A percentile compares a stretch with the other conserved stretches of the same genome.
phyloP scores from a whole-genome alignment of 2,113 vertebrate species.

The Silurus glanis region DNA sequence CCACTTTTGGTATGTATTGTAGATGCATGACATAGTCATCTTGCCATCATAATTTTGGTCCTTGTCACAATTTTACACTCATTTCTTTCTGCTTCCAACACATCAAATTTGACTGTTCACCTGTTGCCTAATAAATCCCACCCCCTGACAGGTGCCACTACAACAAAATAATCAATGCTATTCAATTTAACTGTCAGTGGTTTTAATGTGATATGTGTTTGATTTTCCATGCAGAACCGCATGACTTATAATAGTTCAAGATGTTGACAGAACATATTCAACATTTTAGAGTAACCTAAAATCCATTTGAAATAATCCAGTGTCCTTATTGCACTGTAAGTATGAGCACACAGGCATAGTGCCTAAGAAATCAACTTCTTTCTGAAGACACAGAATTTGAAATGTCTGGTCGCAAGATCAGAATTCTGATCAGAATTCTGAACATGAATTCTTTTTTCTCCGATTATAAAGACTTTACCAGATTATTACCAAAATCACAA shows the following conservation, averaged over 20 bases:
- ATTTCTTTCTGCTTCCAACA: too few relatives aligned
- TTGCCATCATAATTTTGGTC: too few relatives aligned
- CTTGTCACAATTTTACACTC: too few relatives aligned
- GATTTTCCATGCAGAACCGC: neutral
- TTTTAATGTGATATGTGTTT: neutral
- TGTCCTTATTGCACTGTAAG: neutral
- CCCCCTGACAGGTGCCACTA: too few relatives aligned
- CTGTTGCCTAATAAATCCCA: too few relatives aligned
- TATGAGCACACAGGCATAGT: neutral
- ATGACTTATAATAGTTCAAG: neutral
- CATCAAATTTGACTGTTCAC: too few relatives aligned
- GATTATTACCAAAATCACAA: neutral
- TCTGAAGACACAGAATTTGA: neutral
- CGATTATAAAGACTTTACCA: neutral
- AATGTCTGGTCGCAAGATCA: too few relatives aligned
- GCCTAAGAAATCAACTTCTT: neutral
- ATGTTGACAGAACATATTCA: neutral
- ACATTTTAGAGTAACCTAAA: conserved; percentile 2
- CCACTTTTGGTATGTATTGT: too few relatives aligned
- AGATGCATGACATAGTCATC: too few relatives aligned
- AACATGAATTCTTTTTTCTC: neutral
- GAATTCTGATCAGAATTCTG: too few relatives aligned
- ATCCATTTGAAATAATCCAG: conserved; percentile 4
- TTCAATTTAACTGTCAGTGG: too few relatives aligned
- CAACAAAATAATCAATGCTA: too few relatives aligned